phyloP scores from a whole-genome alignment of 2,888 invertebrate genomes.

The Perizoma affinitatum region DNA sequence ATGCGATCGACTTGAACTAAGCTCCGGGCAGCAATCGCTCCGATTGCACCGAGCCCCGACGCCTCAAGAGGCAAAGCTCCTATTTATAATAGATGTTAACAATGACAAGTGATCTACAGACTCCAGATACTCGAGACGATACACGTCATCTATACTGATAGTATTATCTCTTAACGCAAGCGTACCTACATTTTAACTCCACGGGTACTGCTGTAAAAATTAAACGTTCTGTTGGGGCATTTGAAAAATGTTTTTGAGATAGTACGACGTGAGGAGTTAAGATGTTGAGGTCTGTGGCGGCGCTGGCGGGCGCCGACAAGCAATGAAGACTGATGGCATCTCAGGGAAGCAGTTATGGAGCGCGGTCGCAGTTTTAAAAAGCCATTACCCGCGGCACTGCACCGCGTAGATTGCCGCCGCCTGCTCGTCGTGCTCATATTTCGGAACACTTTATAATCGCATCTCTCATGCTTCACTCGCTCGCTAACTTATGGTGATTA shows the following conservation, averaged over 20 bases:
- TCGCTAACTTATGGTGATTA: conserved; percentile 83
- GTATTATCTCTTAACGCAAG: conserved; percentile 17
- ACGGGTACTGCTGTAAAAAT: conserved; percentile 45
- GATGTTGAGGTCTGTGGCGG: conserved; percentile 61
- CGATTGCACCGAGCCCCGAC: conserved; percentile 37
- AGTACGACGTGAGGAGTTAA: conserved; percentile 73
- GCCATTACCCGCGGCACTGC: conserved; percentile 81
- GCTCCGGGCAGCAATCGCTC: conserved; percentile 47
- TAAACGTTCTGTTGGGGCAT: conserved; percentile 52
- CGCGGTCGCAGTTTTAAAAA: conserved; percentile 85
- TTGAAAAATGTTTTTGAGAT: conserved; percentile 68
- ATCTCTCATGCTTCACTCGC: conserved; percentile 82
- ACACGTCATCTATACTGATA: conserved; percentile 4
- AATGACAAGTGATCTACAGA: conserved; percentile 31
- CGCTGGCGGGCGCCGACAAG: conserved; percentile 80
- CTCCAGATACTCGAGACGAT: conserved; percentile 1
- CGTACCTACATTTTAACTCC: conserved; percentile 18
- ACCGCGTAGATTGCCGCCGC: conserved; percentile 76
- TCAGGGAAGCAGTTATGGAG: conserved; percentile 82
- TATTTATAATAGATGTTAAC: conserved; percentile 28
- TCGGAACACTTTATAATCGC: conserved; percentile 83
- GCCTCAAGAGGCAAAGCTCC: conserved; percentile 26
- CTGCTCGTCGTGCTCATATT: conserved; percentile 72
- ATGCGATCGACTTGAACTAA: conserved; percentile 54
- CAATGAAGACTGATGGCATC: conserved; percentile 84